Percentiles rank a stretch among this genome's conserved stretches.
These are phyloP conservation scores for Columbina picui DNA, from an alignment of 2,113 vertebrate species.

Conservation along the genomic window DNA sequence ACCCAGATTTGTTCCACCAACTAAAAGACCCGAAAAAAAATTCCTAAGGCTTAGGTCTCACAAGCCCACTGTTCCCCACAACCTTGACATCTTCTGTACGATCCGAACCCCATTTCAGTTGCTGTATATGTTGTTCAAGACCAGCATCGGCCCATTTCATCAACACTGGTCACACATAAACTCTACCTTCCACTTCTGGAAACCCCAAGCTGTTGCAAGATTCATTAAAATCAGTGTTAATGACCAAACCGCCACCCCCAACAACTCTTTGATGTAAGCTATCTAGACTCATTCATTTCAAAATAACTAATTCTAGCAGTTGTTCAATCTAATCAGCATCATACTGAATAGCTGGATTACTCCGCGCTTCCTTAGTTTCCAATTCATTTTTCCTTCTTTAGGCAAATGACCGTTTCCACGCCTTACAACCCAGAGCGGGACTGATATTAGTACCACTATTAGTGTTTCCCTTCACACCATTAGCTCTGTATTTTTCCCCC, in stretches of 20 bases:
- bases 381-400: not conserved
- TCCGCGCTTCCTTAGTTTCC: not conserved
- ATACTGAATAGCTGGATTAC: not conserved
- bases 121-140: not conserved
- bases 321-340: not conserved
- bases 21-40: not conserved
- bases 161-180: not conserved
- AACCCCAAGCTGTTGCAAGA: not conserved
- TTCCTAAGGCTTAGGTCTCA: not conserved
- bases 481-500: not conserved
- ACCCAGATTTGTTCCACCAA: not conserved
- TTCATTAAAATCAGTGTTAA: not conserved
- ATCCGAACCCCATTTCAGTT: not conserved
- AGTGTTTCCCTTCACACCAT: not conserved
- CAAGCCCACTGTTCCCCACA: not conserved
- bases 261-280: not conserved
- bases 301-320: not conserved
- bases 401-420: not conserved
- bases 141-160: not conserved
- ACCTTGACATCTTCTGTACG: not conserved
- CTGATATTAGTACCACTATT: rapidly evolving
- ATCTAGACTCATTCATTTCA: not conserved
- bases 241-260: not conserved
- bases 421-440: not conserved
- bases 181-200: not conserved